Conservation (phyloP, 1,140 invertebrate genomes). For the Mizuhopecten yessoensis region DNA sequence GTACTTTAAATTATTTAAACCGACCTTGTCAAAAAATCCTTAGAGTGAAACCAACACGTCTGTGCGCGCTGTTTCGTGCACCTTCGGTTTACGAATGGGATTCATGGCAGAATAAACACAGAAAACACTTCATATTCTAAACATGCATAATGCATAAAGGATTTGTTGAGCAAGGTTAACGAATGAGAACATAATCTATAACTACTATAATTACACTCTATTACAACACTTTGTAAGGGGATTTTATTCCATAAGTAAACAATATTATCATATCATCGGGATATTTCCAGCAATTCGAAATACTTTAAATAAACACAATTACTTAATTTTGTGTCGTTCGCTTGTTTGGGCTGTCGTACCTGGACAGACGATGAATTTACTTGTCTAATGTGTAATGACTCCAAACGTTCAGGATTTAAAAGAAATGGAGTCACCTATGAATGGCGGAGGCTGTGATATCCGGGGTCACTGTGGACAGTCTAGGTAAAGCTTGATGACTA, state of each 20-base stretch:
- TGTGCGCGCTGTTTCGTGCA: background rate
- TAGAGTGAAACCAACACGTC: background rate
- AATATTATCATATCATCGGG: background rate
- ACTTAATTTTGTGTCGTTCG: no score
- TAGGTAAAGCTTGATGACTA: no score
- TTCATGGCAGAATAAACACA: background rate
- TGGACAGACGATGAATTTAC: no score
- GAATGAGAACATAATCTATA: background rate
- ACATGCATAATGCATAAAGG: background rate
- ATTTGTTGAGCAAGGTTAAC: background rate
- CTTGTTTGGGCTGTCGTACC: no score
- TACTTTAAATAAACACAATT: no score
- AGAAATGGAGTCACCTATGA: background rate
- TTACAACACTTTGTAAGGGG: background rate
- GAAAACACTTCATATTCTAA: background rate
- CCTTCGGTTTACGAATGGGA: background rate
- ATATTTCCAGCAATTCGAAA: background rate
- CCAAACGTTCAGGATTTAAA: background rate
- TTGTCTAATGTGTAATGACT: background rate
- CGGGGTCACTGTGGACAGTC: background rate
- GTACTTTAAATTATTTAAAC: slow-evolving; percentile 40
- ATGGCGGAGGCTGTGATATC: background rate
- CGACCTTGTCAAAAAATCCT: background rate
- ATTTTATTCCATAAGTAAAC: background rate
- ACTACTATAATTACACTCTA: background rate